phyloP scores from a whole-genome alignment of 1,140 invertebrate genomes.

The Papilio glaucus region DNA sequence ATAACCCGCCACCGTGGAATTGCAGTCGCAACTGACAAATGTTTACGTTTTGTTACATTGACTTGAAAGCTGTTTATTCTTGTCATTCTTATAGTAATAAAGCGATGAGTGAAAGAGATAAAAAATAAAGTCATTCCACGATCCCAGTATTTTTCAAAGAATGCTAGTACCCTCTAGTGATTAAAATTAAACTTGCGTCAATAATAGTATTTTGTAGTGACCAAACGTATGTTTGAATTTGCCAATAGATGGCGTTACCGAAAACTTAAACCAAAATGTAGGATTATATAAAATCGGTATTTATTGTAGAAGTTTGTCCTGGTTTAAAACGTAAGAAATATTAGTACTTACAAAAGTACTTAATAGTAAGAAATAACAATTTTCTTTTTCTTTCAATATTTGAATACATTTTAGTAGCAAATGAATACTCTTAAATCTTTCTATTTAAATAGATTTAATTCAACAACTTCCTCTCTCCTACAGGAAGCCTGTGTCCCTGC shows the following conservation, averaged over 20 bases:
- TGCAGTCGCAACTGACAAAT: conserved; percentile 53
- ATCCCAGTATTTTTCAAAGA: not conserved
- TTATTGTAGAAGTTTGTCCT: too few species aligned
- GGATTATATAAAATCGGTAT: too few species aligned
- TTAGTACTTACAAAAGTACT: too few species aligned
- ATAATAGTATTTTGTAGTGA: not conserved
- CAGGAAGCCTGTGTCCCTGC: too few species aligned
- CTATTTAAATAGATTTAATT: too few species aligned
- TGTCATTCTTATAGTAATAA: not conserved
- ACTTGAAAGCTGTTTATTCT: conserved; percentile 33
- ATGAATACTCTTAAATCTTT: too few species aligned
- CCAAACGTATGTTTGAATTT: not conserved
- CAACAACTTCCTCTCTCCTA: too few species aligned
- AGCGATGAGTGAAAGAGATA: not conserved
- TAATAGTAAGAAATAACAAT: too few species aligned
- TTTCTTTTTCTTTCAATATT: too few species aligned
- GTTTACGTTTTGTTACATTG: conserved; percentile 49
- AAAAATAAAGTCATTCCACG: not conserved
- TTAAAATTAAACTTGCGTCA: not conserved
- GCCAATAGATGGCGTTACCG: conserved; percentile 22
- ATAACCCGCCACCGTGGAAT: conserved; percentile 49
- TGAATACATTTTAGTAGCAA: too few species aligned
- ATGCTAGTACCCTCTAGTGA: not conserved
- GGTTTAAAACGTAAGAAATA: too few species aligned
- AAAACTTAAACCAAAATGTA: too few species aligned